Percentiles rank a stretch among this genome's conserved stretches.
Conservation (phyloP, 1,140 invertebrate genomes). For the Nylanderia fulva region DNA sequence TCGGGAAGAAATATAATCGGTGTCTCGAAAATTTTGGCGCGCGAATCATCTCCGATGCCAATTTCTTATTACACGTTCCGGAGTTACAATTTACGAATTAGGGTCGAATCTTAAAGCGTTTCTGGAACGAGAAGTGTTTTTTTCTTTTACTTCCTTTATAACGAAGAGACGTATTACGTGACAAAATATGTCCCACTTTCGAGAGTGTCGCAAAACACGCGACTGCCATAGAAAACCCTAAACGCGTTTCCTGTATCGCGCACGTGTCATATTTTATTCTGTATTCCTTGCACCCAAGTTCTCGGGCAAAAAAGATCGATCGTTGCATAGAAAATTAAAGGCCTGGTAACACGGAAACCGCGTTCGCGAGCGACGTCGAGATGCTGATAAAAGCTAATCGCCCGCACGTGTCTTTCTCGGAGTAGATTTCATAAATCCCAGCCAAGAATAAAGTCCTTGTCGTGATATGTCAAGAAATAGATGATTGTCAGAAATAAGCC, state of each 20-base stretch:
- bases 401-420: background rate
- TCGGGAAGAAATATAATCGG: slow-evolving; percentile 1
- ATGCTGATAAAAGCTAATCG: slow-evolving; percentile 26
- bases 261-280: too few species aligned
- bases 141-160: background rate
- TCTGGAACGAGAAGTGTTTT: background rate
- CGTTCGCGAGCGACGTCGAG: background rate
- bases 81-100: background rate
- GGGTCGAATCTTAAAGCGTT: background rate
- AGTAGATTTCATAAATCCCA: background rate
- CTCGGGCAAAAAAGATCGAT: slow-evolving; percentile 43
- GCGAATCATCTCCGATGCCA: slow-evolving; percentile 13
- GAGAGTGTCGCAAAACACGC: background rate
- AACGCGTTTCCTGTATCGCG: background rate
- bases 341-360: background rate
- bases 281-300: slow-evolving; percentile 6
- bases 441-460: slow-evolving; percentile 17
- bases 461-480: background rate
- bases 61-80: slow-evolving; percentile 30
- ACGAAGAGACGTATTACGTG: background rate
- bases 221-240: background rate
- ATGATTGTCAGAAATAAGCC: slow-evolving; percentile 29
- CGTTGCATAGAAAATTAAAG: slow-evolving; percentile 8
- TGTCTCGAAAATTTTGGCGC: background rate
- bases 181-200: background rate